Evolutionary conservation across 2,113 vertebrate species (phyloP).

Genomic region (Miniopterus natalensis): DNA sequence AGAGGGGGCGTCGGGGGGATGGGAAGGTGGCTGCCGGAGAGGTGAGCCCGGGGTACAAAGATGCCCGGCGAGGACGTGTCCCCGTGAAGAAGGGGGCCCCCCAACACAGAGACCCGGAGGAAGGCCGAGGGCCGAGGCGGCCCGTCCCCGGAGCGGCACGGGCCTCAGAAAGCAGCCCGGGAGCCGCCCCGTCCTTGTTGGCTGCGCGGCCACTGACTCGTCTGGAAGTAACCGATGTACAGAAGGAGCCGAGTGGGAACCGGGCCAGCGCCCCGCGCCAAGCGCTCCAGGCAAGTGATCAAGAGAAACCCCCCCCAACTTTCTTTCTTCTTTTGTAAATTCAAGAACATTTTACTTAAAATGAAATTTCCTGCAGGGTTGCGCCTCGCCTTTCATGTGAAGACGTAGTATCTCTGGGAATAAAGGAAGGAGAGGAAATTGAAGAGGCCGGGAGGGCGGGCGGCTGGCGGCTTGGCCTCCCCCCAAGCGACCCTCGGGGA

Average conservation of each 20-base stretch:
- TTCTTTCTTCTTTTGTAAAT: constrained; percentile 67
- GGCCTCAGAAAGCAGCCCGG: constrained; percentile 17
- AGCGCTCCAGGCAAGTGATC: constrained; percentile 81
- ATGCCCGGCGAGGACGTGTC: neutral
- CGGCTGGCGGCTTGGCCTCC: constrained; percentile 85
- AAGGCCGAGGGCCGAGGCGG: constrained; percentile 11
- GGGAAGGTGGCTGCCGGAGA: neutral
- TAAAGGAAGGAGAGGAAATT: constrained; percentile 86
- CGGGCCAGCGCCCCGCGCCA: constrained; percentile 72
- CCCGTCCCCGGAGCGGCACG: constrained; percentile 21
- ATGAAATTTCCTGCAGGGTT: constrained; percentile 81
- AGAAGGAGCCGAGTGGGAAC: constrained; percentile 65
- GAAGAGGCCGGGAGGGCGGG: constrained; percentile 80
- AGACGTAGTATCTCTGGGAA: constrained; percentile 80
- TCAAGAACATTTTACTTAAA: constrained; percentile 86
- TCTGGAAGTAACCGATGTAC: constrained; percentile 67
- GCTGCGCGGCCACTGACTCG: constrained; percentile 32
- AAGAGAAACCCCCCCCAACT: constrained; percentile 63
- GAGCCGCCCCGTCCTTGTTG: constrained; percentile 37
- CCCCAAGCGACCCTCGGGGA: constrained; percentile 86
- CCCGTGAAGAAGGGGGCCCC: neutral
- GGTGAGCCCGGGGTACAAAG: neutral
- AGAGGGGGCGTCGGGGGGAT: neutral
- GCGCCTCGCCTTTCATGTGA: constrained; percentile 72
- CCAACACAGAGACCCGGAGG: neutral